A percentile compares a stretch with the other conserved stretches of the same genome.
Conservation (phyloP, 2,113 vertebrate genomes). For the Otolemur garnettii region DNA sequence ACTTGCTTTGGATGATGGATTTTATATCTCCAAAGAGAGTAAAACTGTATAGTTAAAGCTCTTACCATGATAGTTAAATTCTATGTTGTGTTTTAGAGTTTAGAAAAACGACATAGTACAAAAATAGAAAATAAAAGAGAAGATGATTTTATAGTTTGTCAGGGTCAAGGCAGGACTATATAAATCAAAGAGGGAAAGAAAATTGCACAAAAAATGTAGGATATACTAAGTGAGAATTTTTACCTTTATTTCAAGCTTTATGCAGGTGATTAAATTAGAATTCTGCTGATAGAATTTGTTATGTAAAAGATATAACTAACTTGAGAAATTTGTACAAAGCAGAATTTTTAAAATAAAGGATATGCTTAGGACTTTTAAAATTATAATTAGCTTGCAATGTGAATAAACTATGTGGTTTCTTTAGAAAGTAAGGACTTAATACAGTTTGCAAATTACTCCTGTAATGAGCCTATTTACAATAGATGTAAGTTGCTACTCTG, state of each 20-base stretch:
- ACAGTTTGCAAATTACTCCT: constrained; percentile 85
- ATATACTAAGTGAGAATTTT: neutral
- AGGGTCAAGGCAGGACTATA: constrained; percentile 54
- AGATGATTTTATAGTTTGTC: constrained; percentile 35
- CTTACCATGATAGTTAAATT: constrained; percentile 45
- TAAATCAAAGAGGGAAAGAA: constrained; percentile 42
- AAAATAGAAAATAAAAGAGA: constrained; percentile 62
- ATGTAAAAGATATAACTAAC: constrained; percentile 51
- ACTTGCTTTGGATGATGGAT: constrained; percentile 26
- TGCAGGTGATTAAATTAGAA: constrained; percentile 34
- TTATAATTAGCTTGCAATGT: constrained; percentile 42
- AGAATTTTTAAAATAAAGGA: constrained; percentile 48
- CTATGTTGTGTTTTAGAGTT: constrained; percentile 11
- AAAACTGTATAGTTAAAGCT: constrained; percentile 14
- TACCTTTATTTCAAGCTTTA: constrained; percentile 58
- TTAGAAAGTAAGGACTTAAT: constrained; percentile 85
- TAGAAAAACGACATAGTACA: neutral
- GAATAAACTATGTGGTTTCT: constrained; percentile 74
- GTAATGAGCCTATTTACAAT: constrained; percentile 85
- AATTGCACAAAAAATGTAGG: neutral
- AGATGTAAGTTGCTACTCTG: constrained; percentile 82
- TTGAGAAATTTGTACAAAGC: constrained; percentile 39
- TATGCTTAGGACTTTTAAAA: constrained; percentile 23
- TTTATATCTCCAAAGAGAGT: constrained; percentile 50
- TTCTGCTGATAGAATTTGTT: constrained; percentile 59